Evolutionary conservation across 2,797 vertebrate genomes (phyloP).

Genomic region (Falco concolor): DNA sequence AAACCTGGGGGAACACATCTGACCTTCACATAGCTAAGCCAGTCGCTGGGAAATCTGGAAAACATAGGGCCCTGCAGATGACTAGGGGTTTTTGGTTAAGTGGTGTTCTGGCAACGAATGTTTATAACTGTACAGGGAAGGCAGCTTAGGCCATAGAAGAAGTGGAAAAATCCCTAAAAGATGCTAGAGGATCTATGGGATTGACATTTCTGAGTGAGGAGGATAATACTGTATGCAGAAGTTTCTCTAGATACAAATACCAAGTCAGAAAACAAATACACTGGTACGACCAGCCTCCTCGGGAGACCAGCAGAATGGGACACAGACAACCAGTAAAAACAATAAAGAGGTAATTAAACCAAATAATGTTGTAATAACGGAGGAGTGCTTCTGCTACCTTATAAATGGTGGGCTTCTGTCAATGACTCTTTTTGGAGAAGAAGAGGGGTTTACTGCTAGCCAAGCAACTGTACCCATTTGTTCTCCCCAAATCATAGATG

Average conservation of each 20-base stretch:
- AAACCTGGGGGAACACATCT: neutral
- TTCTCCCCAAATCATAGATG: neutral
- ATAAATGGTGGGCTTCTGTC: neutral
- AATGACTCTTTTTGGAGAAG: neutral
- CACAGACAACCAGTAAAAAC: neutral
- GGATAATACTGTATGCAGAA: neutral
- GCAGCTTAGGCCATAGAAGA: neutral
- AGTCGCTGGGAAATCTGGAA: neutral
- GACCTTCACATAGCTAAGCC: neutral
- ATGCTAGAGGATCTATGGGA: neutral
- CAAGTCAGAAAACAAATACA: neutral
- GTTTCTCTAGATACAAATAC: neutral
- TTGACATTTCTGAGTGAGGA: neutral
- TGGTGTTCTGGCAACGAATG: neutral
- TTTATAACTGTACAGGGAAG: slow-evolving; percentile 40
- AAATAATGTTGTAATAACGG: neutral
- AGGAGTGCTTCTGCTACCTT: neutral
- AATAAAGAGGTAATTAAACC: neutral
- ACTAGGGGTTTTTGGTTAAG: neutral
- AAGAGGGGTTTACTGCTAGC: neutral
- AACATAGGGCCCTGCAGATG: neutral
- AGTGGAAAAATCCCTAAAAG: neutral
- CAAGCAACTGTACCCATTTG: neutral
- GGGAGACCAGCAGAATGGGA: neutral
- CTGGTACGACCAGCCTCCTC: neutral